Percentiles rank a stretch among this genome's conserved stretches.
These are phyloP conservation scores for Caenorhabditis becei DNA, from an alignment of 2,888 invertebrate genomes.

Conservation along the genomic window DNA sequence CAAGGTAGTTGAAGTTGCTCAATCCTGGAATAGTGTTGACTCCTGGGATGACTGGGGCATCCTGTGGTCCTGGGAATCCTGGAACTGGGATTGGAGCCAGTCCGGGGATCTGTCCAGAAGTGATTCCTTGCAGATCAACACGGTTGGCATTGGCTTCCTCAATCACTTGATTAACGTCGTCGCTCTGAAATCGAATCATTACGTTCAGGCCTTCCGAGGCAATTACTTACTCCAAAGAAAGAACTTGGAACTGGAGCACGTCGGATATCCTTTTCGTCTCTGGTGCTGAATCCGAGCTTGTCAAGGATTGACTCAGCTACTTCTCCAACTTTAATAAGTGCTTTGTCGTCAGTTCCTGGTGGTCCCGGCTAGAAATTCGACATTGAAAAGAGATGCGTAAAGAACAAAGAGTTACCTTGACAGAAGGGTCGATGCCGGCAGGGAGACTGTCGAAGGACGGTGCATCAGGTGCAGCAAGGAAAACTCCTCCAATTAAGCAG, in stretches of 20 bases:
- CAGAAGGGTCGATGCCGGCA: slow-evolving; percentile 48
- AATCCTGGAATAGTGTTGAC: slow-evolving; percentile 82
- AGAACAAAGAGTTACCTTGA: slow-evolving; percentile 35
- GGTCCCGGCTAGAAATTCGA: slow-evolving; percentile 41
- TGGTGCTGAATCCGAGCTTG: slow-evolving; percentile 74
- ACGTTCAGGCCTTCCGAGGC: not conserved
- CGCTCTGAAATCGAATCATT: slow-evolving; percentile 69
- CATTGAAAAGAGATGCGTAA: not conserved
- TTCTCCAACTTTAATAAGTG: slow-evolving; percentile 74
- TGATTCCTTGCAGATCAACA: slow-evolving; percentile 78
- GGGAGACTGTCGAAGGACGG: slow-evolving; percentile 62
- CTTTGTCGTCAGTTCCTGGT: slow-evolving; percentile 55
- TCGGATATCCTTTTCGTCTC: slow-evolving; percentile 60
- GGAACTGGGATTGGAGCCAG: slow-evolving; percentile 81
- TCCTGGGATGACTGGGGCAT: slow-evolving; percentile 81
- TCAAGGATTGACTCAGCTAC: slow-evolving; percentile 79
- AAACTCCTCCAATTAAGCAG: slow-evolving; percentile 51
- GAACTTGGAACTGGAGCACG: slow-evolving; percentile 68
- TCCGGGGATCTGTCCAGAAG: slow-evolving; percentile 77
- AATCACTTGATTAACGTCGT: slow-evolving; percentile 77
- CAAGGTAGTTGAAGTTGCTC: slow-evolving; percentile 82
- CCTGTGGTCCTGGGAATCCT: slow-evolving; percentile 80
- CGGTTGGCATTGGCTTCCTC: slow-evolving; percentile 76
- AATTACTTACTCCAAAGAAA: slow-evolving; percentile 58
- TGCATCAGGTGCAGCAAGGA: slow-evolving; percentile 56